These are phyloP conservation scores for Bucorvus abyssinicus DNA, from an alignment of 2,797 vertebrate species.

Conservation along the genomic window DNA sequence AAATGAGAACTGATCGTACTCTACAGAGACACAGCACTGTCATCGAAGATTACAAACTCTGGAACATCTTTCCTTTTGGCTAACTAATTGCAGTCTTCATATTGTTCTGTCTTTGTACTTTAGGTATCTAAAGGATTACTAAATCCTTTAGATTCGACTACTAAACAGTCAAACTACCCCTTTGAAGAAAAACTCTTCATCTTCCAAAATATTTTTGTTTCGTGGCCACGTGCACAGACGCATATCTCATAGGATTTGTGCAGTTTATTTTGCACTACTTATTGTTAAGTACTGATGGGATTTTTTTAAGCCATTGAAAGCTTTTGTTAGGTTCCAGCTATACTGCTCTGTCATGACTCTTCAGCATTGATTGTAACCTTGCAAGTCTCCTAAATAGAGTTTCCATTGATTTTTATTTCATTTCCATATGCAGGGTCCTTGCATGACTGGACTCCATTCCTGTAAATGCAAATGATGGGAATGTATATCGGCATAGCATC, in stretches of 20 bases:
- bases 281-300: neutral
- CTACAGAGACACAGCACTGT: neutral
- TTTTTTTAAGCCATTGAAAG: neutral
- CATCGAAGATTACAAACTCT: neutral
- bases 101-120: neutral
- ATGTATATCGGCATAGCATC: neutral
- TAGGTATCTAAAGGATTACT: neutral
- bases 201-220: neutral
- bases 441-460: neutral
- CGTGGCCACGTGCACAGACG: neutral
- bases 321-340: neutral
- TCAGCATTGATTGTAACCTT: neutral
- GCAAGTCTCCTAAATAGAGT: neutral
- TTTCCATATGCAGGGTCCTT: neutral
- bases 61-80: neutral
- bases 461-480: neutral
- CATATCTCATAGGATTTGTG: neutral
- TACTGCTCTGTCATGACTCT: neutral
- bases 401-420: constrained; percentile 24
- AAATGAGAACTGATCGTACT: neutral
- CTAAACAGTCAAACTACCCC: neutral
- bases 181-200: neutral
- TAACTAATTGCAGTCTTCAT: neutral
- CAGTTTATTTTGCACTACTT: neutral
- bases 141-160: too few species aligned